Evolutionary conservation across 2,797 vertebrate genomes (phyloP), one percentile per base, ranked within the genome.

Genomic region (Apogon talboti): DNA sequence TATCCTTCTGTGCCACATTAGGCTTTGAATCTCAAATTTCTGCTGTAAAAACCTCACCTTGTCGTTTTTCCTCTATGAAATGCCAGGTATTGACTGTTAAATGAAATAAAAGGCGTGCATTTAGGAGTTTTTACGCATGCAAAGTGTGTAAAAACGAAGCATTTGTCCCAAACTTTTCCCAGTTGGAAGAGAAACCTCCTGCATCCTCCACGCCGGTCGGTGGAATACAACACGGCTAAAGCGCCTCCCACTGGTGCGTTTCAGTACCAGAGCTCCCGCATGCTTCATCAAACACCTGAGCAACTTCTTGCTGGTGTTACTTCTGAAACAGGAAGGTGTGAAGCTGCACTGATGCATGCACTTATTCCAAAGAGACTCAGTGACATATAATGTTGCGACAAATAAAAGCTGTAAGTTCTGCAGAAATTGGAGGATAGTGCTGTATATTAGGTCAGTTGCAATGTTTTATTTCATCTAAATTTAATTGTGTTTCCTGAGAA

Each of bases 161-260:
- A 80, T 76, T 57, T 78, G 87, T 67, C 68, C 74, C 5, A 90
- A 91, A 91, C 82, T 92, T 94, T 93, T 72, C 65, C 65, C 57
- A 85, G 83, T 85, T 79, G 59, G 79, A 83, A 66, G 81, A 85
- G 68, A 64, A 84, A 82, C 56, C 44, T 79, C 58, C 51, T 71
- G 48, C 63, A 70, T 69, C 64, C 76, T 80, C 4, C 69, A 65
- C 78, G 30, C 76, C 21, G 71, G 42, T 53, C 24, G 71, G 70
- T 84, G 87, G 81, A 91, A 93, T 96, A 93, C 93, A 94, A 89
- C 94, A 97, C 96, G 92, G 92, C 94, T 94, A 94, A 95, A 93
- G 97, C 95, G 95, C 96, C 97, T 95, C 96, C 96, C 95, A 93
- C 95, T 94, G 97, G 90, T 74, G 44, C 0, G 35, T 63, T 47